phyloP scores from a whole-genome alignment of 2,797 vertebrate genomes.

The Tokudaia muenninki region DNA sequence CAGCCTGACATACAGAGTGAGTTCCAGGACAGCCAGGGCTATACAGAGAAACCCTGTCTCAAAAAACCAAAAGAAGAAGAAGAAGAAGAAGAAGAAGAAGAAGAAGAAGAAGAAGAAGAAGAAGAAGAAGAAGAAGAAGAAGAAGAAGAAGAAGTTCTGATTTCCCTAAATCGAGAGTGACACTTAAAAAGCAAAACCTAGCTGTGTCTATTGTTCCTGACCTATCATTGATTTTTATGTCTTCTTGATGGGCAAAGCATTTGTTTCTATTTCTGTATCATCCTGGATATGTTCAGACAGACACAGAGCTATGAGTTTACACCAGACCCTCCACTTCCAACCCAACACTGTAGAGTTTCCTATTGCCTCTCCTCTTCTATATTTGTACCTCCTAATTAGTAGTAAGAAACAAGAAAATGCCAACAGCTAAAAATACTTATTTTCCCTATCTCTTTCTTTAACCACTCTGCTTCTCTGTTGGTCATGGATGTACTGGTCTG shows the following conservation, averaged over 20 bases:
- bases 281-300: background rate
- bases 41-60: too few species aligned
- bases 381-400: background rate
- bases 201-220: background rate
- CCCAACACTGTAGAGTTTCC: background rate
- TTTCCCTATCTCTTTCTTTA: background rate
- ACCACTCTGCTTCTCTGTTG: background rate
- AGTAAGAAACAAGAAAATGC: background rate
- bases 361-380: background rate
- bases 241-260: background rate
- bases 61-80: too few species aligned
- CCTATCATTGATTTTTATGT: background rate
- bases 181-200: slow-evolving; percentile 23
- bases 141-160: background rate
- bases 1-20: too few species aligned
- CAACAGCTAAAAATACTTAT: background rate
- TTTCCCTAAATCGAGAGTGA: background rate
- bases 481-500: background rate
- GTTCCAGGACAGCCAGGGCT: too few species aligned
- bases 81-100: too few species aligned
- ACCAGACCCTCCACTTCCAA: background rate
- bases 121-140: too few species aligned
- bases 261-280: background rate
- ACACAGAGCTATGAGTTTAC: background rate
- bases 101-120: too few species aligned